Percentiles rank a stretch among this genome's conserved stretches.
Conservation (phyloP, 2,888 invertebrate species). For the Philonicus albiceps region DNA sequence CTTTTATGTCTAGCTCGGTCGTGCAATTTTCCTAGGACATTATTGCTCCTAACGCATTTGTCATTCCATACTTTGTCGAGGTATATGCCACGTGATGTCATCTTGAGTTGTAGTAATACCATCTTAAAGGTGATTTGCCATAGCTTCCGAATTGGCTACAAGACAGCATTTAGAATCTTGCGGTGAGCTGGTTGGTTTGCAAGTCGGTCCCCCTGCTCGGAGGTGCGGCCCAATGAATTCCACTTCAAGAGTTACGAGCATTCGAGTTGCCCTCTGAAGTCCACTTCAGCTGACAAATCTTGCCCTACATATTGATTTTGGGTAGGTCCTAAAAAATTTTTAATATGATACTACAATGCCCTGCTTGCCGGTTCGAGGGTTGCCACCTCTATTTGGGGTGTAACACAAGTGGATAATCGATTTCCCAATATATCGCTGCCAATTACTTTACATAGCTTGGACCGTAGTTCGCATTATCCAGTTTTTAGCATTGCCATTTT, state of each 20-base stretch:
- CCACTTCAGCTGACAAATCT: background rate
- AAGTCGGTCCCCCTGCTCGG: background rate
- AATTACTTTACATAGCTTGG: background rate
- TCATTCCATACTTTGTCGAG: background rate
- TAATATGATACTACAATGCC: background rate
- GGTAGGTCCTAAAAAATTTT: background rate
- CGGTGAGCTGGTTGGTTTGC: background rate
- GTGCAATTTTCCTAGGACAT: background rate
- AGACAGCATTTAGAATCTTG: conserved; percentile 1
- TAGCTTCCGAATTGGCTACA: background rate
- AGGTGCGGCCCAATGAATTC: background rate
- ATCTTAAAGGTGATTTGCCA: background rate
- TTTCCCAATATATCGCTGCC: background rate
- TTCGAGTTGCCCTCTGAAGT: background rate
- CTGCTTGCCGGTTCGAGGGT: background rate
- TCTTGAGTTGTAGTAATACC: background rate
- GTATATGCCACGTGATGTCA: conserved; percentile 7
- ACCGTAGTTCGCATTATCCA: background rate
- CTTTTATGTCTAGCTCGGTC: background rate
- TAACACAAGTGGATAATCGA: background rate
- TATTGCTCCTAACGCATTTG: background rate
- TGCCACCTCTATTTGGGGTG: background rate
- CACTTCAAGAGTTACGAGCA: background rate
- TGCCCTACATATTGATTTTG: background rate
- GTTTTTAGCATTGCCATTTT: background rate